These are phyloP conservation scores for Drosophila pegasa DNA, from an alignment of 2,888 invertebrate species.

Conservation along the genomic window DNA sequence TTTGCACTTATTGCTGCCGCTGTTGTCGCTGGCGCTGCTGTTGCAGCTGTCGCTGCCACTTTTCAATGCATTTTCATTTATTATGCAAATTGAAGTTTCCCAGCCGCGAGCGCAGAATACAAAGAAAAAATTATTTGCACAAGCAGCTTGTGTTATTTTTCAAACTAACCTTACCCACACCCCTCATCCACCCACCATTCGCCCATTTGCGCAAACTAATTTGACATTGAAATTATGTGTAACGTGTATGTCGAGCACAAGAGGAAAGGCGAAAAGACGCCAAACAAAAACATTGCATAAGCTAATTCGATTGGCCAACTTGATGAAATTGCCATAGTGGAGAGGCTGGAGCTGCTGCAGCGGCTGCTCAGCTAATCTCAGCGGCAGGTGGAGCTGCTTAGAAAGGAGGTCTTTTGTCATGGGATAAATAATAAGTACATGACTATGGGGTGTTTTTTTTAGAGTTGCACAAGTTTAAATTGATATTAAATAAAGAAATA, in stretches of 20 bases:
- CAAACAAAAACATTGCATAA: conserved; percentile 47
- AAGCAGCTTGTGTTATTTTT: conserved; percentile 50
- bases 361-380: neutral
- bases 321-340: neutral
- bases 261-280: conserved; percentile 15
- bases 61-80: conserved; percentile 81
- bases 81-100: conserved; percentile 79
- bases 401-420: too few relatives aligned
- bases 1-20: conserved; percentile 71
- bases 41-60: conserved; percentile 76
- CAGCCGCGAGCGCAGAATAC: conserved; percentile 46
- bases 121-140: conserved; percentile 63
- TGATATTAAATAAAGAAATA: too few relatives aligned
- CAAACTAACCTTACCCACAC: neutral
- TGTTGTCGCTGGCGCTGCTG: conserved; percentile 31
- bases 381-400: neutral
- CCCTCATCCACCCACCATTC: neutral
- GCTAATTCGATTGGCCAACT: conserved; percentile 55
- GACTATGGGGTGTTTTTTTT: too few relatives aligned
- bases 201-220: conserved; percentile 57
- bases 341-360: neutral
- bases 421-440: too few relatives aligned
- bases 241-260: conserved; percentile 58
- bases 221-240: conserved; percentile 79
- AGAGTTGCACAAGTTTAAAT: too few relatives aligned